phyloP scores from a whole-genome alignment of 1,140 invertebrate species.

The Formica exsecta region DNA sequence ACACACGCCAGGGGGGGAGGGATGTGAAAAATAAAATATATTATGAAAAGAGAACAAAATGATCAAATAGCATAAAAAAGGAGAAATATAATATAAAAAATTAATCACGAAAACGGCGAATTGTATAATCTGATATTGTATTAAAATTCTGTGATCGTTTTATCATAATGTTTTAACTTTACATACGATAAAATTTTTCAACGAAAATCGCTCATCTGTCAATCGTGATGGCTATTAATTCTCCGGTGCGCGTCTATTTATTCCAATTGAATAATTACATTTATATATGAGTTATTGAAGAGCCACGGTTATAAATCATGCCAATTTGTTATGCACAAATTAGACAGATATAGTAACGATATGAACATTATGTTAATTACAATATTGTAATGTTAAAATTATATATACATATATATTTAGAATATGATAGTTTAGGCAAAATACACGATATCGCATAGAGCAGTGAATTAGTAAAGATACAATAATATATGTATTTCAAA shows the following conservation, averaged over 20 bases:
- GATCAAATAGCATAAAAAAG: not conserved
- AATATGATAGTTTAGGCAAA: not conserved
- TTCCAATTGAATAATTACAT: slow-evolving; percentile 30
- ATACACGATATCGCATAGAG: not conserved
- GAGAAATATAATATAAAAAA: not conserved
- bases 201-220: not conserved
- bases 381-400: slow-evolving; percentile 29
- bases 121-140: too few species aligned
- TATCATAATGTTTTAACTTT: not conserved
- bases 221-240: not conserved
- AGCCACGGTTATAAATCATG: slow-evolving; percentile 24
- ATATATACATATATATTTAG: not conserved
- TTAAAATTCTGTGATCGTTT: not conserved
- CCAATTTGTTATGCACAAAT: slow-evolving; percentile 33
- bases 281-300: slow-evolving; percentile 28
- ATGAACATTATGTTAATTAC: slow-evolving; percentile 20
- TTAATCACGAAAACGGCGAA: not conserved
- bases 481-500: not conserved
- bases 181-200: not conserved
- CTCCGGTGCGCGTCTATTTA: not conserved
- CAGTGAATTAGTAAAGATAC: not conserved
- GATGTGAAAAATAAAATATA: not conserved
- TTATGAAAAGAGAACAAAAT: not conserved
- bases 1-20: too few species aligned
- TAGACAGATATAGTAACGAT: not conserved